These are phyloP conservation scores for Nephrotoma flavescens DNA, from an alignment of 2,888 invertebrate species.

Conservation along the genomic window DNA sequence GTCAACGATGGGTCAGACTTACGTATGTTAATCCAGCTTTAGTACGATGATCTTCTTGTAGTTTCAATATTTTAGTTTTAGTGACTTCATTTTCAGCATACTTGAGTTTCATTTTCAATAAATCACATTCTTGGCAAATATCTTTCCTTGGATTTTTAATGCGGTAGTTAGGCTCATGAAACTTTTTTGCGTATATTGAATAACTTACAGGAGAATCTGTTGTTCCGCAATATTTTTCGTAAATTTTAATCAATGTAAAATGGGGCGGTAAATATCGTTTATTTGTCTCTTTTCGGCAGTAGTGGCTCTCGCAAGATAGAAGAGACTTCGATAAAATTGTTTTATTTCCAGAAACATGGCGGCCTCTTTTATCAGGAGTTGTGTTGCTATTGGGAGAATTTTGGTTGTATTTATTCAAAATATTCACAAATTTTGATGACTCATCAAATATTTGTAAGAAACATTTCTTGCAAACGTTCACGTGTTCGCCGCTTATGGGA, in stretches of 20 bases:
- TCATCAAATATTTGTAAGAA: not conserved
- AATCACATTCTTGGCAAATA: too few relatives aligned
- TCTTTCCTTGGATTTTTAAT: too few relatives aligned
- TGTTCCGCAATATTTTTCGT: too few relatives aligned
- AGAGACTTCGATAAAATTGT: too few relatives aligned
- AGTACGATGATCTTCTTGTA: too few relatives aligned
- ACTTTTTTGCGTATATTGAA: not conserved
- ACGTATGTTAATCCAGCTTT: too few relatives aligned
- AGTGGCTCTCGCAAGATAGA: not conserved
- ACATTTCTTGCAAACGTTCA: not conserved
- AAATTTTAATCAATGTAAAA: not conserved
- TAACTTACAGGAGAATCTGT: not conserved
- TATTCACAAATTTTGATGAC: not conserved
- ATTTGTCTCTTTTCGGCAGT: not conserved
- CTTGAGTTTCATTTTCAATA: not conserved
- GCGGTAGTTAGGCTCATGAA: not conserved
- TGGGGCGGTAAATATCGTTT: not conserved
- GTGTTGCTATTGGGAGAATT: too few relatives aligned
- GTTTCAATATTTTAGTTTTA: too few relatives aligned
- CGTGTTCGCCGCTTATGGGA: not conserved
- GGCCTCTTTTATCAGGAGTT: too few relatives aligned
- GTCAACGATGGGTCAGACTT: not conserved
- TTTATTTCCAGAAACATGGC: too few relatives aligned
- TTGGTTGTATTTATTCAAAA: too few relatives aligned
- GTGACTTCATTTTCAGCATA: too few relatives aligned